Percentiles rank a stretch among this genome's conserved stretches.
These are phyloP conservation scores for Oligia strigilis DNA, from an alignment of 2,888 invertebrate species.

Conservation along the genomic window DNA sequence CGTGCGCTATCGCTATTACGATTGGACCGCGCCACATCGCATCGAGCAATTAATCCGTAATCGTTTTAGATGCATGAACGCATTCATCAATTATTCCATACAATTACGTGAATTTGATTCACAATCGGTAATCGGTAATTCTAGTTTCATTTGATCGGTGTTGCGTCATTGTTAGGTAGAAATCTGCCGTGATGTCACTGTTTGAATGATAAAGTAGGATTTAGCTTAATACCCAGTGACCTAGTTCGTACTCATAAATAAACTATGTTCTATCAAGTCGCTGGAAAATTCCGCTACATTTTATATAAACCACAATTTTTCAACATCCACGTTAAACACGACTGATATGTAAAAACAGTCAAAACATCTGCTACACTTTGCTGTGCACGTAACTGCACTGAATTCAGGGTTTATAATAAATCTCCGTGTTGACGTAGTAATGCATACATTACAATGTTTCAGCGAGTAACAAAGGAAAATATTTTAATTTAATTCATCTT, in stretches of 20 bases:
- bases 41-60: constrained; percentile 62
- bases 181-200: constrained; percentile 38
- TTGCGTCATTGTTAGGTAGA: constrained; percentile 46
- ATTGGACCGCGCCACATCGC: constrained; percentile 29
- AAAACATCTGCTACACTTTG: constrained; percentile 37
- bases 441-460: constrained; percentile 40
- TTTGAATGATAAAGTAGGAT: constrained; percentile 42
- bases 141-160: constrained; percentile 45
- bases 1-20: constrained; percentile 36
- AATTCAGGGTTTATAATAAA: constrained; percentile 31
- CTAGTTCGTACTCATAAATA: constrained; percentile 36
- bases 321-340: neutral
- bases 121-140: constrained; percentile 55
- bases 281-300: constrained; percentile 8
- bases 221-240: constrained; percentile 45
- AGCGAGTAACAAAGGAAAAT: constrained; percentile 15
- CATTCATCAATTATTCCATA: constrained; percentile 60
- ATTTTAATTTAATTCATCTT: constrained; percentile 12
- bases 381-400: constrained; percentile 27
- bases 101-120: constrained; percentile 60
- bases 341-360: constrained; percentile 7
- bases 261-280: constrained; percentile 12
- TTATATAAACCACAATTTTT: constrained; percentile 15
- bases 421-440: constrained; percentile 26
- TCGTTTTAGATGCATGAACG: constrained; percentile 64